phyloP scores from a whole-genome alignment of 2,888 invertebrate genomes.

The Hyppa rectilinea region DNA sequence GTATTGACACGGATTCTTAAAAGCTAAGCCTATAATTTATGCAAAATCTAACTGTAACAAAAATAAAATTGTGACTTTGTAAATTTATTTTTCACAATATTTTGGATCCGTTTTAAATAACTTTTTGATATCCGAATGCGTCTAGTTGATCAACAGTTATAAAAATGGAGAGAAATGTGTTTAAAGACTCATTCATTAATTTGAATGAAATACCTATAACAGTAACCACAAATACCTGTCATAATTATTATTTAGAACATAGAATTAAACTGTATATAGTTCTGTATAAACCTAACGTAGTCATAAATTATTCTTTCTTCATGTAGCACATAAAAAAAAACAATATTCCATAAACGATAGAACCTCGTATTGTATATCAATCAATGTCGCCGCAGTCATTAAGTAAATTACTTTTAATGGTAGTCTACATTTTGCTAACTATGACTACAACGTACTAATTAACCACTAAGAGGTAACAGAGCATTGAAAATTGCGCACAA shows the following conservation, averaged over 20 bases:
- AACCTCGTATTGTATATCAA: slow-evolving; percentile 49
- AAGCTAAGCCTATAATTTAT: neutral
- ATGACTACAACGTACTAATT: slow-evolving; percentile 36
- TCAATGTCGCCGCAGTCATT: slow-evolving; percentile 32
- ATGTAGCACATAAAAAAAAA: slow-evolving; percentile 25
- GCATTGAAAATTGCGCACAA: slow-evolving; percentile 49
- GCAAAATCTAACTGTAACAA: neutral
- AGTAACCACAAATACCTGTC: neutral
- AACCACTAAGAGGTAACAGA: slow-evolving; percentile 35
- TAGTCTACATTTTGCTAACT: slow-evolving; percentile 26
- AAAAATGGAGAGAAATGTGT: neutral
- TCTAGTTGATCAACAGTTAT: no score
- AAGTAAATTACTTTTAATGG: slow-evolving; percentile 35
- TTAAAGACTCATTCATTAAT: neutral
- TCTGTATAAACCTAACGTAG: slow-evolving; percentile 18
- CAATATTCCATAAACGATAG: slow-evolving; percentile 36
- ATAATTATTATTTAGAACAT: slow-evolving; percentile 2
- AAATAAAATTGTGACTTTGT: neutral
- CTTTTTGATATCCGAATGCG: neutral
- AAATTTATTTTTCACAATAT: neutral
- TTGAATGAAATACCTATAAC: neutral
- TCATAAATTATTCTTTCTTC: slow-evolving; percentile 14
- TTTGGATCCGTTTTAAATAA: neutral
- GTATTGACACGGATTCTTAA: neutral
- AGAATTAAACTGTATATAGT: slow-evolving; percentile 6